Conservation (phyloP, 2,113 vertebrate genomes). For the Peromyscus maniculatus region DNA sequence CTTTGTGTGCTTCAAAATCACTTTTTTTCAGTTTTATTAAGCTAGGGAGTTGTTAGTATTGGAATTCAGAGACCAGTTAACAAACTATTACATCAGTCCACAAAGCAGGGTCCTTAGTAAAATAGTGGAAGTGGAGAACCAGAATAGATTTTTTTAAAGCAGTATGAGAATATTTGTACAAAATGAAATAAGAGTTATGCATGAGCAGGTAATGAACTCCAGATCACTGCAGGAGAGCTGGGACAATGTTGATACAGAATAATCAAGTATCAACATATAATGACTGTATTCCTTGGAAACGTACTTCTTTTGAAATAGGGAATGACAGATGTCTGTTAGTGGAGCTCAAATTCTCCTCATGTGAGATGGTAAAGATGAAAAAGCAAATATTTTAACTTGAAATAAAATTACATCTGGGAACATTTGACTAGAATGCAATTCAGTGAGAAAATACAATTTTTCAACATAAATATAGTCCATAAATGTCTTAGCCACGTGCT, state of each 20-base stretch:
- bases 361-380: constrained; percentile 26
- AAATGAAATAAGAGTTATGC: constrained; percentile 1
- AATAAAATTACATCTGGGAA: constrained; percentile 46
- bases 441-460: not conserved
- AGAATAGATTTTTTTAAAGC: not conserved
- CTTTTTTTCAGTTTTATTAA: not conserved
- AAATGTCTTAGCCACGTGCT: constrained; percentile 42
- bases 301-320: constrained; percentile 4
- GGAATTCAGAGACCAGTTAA: not conserved
- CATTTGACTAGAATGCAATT: constrained; percentile 45
- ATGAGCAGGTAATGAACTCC: not conserved
- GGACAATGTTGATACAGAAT: not conserved
- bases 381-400: constrained; percentile 52
- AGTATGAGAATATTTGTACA: not conserved
- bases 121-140: not conserved
- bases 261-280: not conserved
- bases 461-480: constrained; percentile 49
- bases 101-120: not conserved
- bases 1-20: not conserved
- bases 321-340: not conserved
- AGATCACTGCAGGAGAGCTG: not conserved
- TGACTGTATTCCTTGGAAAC: not conserved
- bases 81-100: not conserved
- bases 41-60: not conserved
- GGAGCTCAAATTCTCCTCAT: not conserved